These are phyloP conservation scores for Labroides dimidiatus DNA, from an alignment of 2,797 vertebrate species.

Conservation along the genomic window DNA sequence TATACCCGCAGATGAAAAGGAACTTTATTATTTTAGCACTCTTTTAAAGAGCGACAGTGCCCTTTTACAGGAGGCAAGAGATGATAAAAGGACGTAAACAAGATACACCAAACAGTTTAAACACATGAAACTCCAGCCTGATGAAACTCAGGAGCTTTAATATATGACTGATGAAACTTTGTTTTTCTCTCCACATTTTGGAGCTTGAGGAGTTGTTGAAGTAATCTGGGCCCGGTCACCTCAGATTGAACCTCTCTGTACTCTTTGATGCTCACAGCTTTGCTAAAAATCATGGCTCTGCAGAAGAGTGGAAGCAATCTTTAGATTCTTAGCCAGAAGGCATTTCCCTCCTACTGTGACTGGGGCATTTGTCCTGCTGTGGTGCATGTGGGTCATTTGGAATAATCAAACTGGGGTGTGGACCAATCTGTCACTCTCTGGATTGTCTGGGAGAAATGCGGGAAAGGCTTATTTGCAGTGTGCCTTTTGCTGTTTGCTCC, in stretches of 20 bases:
- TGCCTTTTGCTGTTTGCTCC: too few species aligned
- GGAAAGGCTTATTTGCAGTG: not conserved
- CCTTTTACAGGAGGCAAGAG: not conserved
- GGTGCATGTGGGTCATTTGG: not conserved
- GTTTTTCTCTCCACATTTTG: not conserved
- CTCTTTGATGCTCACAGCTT: slow-evolving; percentile 8
- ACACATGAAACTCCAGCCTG: not conserved
- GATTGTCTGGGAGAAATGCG: not conserved
- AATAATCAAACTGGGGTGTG: not conserved
- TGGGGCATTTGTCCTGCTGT: slow-evolving; percentile 3
- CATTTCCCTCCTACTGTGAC: not conserved
- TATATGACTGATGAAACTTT: not conserved
- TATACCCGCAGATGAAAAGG: not conserved
- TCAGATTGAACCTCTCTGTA: slow-evolving; percentile 1
- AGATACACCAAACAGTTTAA: fast-evolving
- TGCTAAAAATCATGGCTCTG: not conserved
- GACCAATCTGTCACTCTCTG: not conserved
- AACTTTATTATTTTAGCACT: not conserved
- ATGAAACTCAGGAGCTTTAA: not conserved
- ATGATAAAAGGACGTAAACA: not conserved
- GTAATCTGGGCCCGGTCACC: slow-evolving; percentile 1
- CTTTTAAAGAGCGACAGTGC: not conserved
- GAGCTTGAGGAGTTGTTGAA: not conserved
- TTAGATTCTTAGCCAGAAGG: slow-evolving; percentile 1
- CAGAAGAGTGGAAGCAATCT: not conserved